Evolutionary conservation across 1,140 invertebrate species (phyloP).

Genomic region (Trachymyrmex septentrionalis): DNA sequence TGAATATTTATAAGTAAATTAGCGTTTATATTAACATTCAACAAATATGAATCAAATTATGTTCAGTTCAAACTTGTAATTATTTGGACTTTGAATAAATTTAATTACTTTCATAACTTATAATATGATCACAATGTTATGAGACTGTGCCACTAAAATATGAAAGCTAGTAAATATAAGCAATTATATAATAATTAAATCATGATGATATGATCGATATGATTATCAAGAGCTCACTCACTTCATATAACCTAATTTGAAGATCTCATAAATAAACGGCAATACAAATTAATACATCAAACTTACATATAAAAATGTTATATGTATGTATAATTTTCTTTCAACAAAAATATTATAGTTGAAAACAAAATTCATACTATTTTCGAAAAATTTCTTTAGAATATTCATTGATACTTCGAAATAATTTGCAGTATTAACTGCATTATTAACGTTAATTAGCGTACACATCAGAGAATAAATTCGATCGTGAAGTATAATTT

Average conservation of each 20-base stretch:
- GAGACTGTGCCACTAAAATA: slow-evolving; percentile 66
- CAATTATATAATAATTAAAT: slow-evolving; percentile 66
- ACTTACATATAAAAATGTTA: slow-evolving; percentile 35
- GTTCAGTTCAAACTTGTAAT: slow-evolving; percentile 43
- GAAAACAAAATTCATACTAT: slow-evolving; percentile 4
- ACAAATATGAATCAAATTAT: slow-evolving; percentile 57
- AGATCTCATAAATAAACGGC: slow-evolving; percentile 39
- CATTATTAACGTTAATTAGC: neutral
- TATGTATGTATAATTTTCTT: slow-evolving; percentile 16
- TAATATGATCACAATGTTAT: slow-evolving; percentile 58
- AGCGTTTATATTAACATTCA: slow-evolving; percentile 53
- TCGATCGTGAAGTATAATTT: slow-evolving; percentile 42
- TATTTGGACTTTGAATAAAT: slow-evolving; percentile 66
- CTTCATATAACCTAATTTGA: slow-evolving; percentile 38
- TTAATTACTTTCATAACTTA: slow-evolving; percentile 42
- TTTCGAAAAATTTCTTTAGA: slow-evolving; percentile 32
- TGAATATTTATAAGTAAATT: slow-evolving; percentile 52
- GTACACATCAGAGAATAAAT: slow-evolving; percentile 43
- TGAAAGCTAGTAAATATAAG: slow-evolving; percentile 69
- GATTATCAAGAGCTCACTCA: slow-evolving; percentile 60
- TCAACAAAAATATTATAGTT: slow-evolving; percentile 37
- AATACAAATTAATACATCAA: slow-evolving; percentile 34
- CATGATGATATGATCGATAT: slow-evolving; percentile 49
- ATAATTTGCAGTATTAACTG: neutral
- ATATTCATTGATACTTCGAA: slow-evolving; percentile 25